Evolutionary conservation across 2,888 invertebrate genomes (phyloP).

Genomic region (Apodemia duryi): DNA sequence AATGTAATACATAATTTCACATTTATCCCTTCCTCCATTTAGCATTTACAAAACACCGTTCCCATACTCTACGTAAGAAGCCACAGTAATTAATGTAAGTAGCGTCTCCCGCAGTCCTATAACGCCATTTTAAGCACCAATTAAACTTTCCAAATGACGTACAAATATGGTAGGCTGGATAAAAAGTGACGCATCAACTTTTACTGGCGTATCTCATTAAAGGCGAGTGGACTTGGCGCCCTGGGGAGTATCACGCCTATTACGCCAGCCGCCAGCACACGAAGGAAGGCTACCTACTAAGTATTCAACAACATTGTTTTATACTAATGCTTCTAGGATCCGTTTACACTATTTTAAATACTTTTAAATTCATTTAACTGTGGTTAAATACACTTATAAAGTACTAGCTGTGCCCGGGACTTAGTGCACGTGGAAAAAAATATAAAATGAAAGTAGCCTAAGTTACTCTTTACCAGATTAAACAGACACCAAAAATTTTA

Average conservation of each 20-base stretch:
- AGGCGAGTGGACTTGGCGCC: conserved; percentile 21
- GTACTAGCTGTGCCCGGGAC: no score
- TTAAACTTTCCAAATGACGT: conserved; percentile 48
- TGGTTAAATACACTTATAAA: no score
- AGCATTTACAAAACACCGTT: neutral
- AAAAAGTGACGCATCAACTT: conserved; percentile 25
- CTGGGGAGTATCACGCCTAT: conserved; percentile 30
- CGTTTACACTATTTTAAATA: no score
- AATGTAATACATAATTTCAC: neutral
- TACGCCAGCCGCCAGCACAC: conserved; percentile 18
- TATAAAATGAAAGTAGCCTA: no score
- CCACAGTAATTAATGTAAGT: conserved; percentile 13
- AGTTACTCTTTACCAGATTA: no score
- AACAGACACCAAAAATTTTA: no score
- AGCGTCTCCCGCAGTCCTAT: conserved; percentile 26
- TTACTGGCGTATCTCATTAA: conserved; percentile 25
- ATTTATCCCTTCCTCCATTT: neutral
- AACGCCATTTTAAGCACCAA: conserved; percentile 33
- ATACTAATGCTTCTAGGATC: no score
- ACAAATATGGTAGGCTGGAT: conserved; percentile 36
- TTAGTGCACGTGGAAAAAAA: no score
- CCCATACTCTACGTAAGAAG: conserved; percentile 3
- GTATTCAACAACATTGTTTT: neutral
- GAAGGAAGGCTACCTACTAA: neutral
- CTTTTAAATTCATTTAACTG: no score